Conservation (phyloP, 2,888 invertebrate species). For the Antheraea yamamai region DNA sequence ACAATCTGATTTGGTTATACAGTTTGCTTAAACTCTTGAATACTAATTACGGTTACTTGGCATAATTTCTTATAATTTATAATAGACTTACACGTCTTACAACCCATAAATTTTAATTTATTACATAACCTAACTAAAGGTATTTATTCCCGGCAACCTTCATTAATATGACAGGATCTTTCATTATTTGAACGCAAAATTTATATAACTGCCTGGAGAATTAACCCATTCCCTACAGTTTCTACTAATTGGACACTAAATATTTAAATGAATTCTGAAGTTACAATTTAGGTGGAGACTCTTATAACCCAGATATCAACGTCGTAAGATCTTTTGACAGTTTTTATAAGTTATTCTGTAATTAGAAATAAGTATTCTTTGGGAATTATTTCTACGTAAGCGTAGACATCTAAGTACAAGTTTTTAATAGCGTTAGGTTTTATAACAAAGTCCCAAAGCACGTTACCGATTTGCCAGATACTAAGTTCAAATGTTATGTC, state of each 20-base stretch:
- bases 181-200: conserved; percentile 9
- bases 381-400: background rate
- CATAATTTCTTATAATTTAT: background rate
- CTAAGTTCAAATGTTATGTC: no score
- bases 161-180: conserved; percentile 15
- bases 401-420: background rate
- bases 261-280: conserved; percentile 12
- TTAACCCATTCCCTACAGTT: conserved; percentile 10
- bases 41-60: background rate
- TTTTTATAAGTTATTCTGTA: background rate
- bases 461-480: no score
- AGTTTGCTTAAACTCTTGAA: background rate
- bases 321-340: conserved; percentile 7
- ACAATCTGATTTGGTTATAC: background rate
- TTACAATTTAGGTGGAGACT: conserved; percentile 4
- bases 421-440: background rate
- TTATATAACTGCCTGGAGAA: conserved; percentile 9
- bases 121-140: background rate
- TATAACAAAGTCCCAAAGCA: no score
- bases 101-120: background rate
- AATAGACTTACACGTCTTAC: background rate
- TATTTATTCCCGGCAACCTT: conserved; percentile 9
- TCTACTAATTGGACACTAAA: conserved; percentile 11
- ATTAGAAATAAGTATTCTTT: background rate
- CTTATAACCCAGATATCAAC: background rate